Evolutionary conservation across 2,888 invertebrate species (phyloP).

Genomic region (Azorinus chamasolen): DNA sequence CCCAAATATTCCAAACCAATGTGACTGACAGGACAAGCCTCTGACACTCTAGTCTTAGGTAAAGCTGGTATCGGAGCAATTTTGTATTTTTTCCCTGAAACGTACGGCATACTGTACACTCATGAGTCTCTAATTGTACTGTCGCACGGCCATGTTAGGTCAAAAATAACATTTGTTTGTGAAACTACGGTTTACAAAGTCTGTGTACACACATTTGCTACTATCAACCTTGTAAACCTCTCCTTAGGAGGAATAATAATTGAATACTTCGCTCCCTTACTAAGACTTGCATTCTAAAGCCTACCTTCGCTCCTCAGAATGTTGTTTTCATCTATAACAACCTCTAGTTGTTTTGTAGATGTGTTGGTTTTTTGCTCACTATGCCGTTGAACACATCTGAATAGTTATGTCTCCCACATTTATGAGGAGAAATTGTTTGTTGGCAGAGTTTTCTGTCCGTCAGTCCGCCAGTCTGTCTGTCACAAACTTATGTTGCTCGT

Average conservation of each 20-base stretch:
- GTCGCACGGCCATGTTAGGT: slow-evolving; percentile 32
- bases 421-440: too few species aligned
- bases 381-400: neutral
- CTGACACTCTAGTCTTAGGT: slow-evolving; percentile 23
- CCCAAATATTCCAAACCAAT: slow-evolving; percentile 38
- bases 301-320: slow-evolving; percentile 15
- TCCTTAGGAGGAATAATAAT: slow-evolving; percentile 4
- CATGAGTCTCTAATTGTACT: slow-evolving; percentile 23
- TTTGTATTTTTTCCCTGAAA: too few species aligned
- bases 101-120: slow-evolving; percentile 26
- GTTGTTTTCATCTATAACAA: neutral
- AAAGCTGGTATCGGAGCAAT: slow-evolving; percentile 44
- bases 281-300: slow-evolving; percentile 15
- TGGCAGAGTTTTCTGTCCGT: too few species aligned
- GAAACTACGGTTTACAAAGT: slow-evolving; percentile 23
- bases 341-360: too few species aligned
- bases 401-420: too few species aligned
- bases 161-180: too few species aligned
- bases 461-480: too few species aligned
- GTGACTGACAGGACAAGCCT: slow-evolving; percentile 21
- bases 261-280: slow-evolving; percentile 12
- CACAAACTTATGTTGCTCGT: too few species aligned
- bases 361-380: too few species aligned
- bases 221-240: too few species aligned
- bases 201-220: slow-evolving; percentile 14